These are phyloP conservation scores for Lerista edwardsae DNA, from an alignment of 2,797 vertebrate species.

Conservation along the genomic window DNA sequence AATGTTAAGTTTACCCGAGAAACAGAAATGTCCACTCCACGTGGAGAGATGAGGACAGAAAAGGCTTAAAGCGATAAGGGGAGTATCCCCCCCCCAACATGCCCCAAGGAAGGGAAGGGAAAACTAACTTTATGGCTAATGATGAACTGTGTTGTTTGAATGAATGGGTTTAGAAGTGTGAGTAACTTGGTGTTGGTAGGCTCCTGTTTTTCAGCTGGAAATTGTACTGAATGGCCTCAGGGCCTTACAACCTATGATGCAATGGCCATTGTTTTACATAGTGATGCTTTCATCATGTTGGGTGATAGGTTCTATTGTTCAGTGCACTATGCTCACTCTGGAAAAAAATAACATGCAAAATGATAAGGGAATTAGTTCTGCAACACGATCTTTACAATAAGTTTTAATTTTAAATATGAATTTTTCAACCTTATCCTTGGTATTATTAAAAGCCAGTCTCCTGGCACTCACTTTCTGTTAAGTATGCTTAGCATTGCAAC, in stretches of 20 bases:
- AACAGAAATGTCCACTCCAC: slow-evolving; percentile 9
- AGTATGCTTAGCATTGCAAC: not conserved
- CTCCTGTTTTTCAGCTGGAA: not conserved
- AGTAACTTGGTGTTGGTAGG: not conserved
- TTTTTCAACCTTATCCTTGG: not conserved
- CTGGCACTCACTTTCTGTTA: not conserved
- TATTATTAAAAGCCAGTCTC: not conserved
- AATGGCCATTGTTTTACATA: not conserved
- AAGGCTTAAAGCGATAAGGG: not conserved
- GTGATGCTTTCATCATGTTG: not conserved
- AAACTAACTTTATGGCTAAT: not conserved
- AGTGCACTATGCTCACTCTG: not conserved
- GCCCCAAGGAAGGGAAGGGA: not conserved
- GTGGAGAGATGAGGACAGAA: not conserved
- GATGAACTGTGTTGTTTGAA: not conserved
- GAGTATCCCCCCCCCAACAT: not conserved
- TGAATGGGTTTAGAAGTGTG: not conserved
- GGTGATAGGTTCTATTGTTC: slow-evolving; percentile 24
- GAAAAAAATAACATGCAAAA: not conserved
- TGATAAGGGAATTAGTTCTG: not conserved
- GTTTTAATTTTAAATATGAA: not conserved
- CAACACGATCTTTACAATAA: not conserved
- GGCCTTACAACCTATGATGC: not conserved
- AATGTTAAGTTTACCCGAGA: not conserved
- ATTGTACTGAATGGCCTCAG: not conserved